Base-by-base conservation (phyloP, 2,797 vertebrate species). In the Urocyon cinereoargenteus region DNA sequence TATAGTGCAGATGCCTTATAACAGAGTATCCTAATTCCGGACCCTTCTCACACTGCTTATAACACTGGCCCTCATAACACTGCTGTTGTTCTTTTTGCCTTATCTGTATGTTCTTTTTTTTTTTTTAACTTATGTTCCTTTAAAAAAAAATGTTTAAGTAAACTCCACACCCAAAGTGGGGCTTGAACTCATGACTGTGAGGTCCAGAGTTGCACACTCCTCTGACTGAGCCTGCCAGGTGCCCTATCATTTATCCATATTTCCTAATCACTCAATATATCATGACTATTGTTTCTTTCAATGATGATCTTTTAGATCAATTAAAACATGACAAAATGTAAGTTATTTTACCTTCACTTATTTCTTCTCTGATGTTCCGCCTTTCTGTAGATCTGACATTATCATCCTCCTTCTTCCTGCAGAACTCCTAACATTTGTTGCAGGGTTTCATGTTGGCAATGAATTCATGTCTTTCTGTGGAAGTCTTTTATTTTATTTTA, bases 1-100 rank as follows among this genome's bases (percentile, higher is more conserved):
- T 7, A 18, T 10, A 15, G 22, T 1, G 0, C 15, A 7, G 5
- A 5, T 0, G 1, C 11, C 86, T 21, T 8, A 0, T 0, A 16
- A 24, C 21, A 2, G 14, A 8, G 6, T 2, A 0, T 36, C 7
- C 16, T 21, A 1, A 6, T 13, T 10, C 22, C 6, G 0, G 40
- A 1, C 10, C 4, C 31, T 4, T 2, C 3, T 3, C 3, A 24
- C 31, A 14, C 0, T 2, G 2, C 21, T 26, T 45, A 8, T 45
- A 45, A 45, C 40, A 45, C 6, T 0, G 24, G 24, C 5, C 8
- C 34, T 5, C 1, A 3, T 3, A 3, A 31, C 28, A 19, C 0
- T 1, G 2, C 26, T n/a, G 14, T 1, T 14, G 15, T 28, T 64
- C 24, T 2, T 0, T 15, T n/a, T 68, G 36, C 9, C 28, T 2